Evolutionary conservation across 2,888 invertebrate species (phyloP), one percentile per base, ranked within the genome.

Genomic region (Antitype chi): DNA sequence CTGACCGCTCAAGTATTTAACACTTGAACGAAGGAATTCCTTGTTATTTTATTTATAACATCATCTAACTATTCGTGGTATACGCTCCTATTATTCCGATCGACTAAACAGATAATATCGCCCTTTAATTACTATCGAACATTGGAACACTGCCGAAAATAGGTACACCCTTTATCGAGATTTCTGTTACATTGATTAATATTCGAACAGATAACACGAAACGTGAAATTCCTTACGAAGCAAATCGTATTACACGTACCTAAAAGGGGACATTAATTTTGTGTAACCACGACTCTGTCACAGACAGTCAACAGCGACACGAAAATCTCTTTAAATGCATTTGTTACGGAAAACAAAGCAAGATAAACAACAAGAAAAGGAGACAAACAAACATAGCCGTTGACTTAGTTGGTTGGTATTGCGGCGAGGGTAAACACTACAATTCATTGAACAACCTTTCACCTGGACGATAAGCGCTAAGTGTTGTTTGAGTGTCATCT

Each of bases 371-470:
- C 85, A 84, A 81, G 84, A 84, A 87, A 85, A 66, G 38, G 57
- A 76, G 76, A 80, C 86, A 87, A 88, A 90, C 88, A 88, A 89
- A 87, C 88, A 89, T 86, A 89, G 76, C 85, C 76, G 84, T 88
- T 88, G 85, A 82, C 86, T 89, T 90, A 89, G 88, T 88, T 85
- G 87, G 88, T 88, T 85, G 87, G 84, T 89, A 90, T 89, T 89
- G 87, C 85, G 85, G 85, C 71, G 89, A 89, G 89, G 89, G 91
- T 93, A 93, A 93, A 93, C 92, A 92, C 89, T 88, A 90, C 93
- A 92, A 93, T 93, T 92, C 92, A 93, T 93, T 91, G 89, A 89
- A 90, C 92, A 93, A 95, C 94, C 95, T 95, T 94, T 95, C 95
- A 95, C 94, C 95, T 94, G 93, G 85, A 78, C 88, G 94, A 94